Evolutionary conservation across 2,113 vertebrate species (phyloP).

Genomic region (Pantherophis guttatus): DNA sequence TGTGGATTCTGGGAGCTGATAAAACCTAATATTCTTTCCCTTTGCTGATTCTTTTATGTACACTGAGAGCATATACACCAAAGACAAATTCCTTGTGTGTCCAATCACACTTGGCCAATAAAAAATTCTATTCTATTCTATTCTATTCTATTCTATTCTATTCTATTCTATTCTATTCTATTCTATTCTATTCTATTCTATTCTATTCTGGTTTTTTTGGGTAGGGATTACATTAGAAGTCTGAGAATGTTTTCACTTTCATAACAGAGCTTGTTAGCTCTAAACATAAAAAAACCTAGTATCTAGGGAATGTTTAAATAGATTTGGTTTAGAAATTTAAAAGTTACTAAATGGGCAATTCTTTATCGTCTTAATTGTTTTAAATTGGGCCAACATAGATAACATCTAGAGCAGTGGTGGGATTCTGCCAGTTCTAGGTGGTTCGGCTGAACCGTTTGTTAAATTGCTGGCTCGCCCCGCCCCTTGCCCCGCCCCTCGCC

Average conservation of each 20-base stretch:
- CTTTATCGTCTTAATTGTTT: conserved; percentile 27
- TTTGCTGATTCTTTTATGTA: not conserved
- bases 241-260: conserved; percentile 18
- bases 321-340: conserved; percentile 16
- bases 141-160: no score
- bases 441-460: no score
- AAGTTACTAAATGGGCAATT: conserved; percentile 14
- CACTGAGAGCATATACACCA: no score
- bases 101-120: no score
- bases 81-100: no score
- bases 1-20: not conserved
- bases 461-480: no score
- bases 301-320: conserved; percentile 18
- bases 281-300: conserved; percentile 9
- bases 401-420: not conserved
- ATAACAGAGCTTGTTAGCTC: not conserved
- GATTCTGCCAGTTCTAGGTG: no score
- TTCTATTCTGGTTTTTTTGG: not conserved
- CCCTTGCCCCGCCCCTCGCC: no score
- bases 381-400: conserved; percentile 6
- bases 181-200: no score
- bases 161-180: no score
- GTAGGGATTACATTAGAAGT: not conserved
- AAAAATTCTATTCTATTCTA: no score
- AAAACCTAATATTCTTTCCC: not conserved